A percentile compares a stretch with the other conserved stretches of the same genome.
These are phyloP conservation scores for Acipenser oxyrinchus DNA, from an alignment of 2,797 vertebrate genomes.

Conservation along the genomic window DNA sequence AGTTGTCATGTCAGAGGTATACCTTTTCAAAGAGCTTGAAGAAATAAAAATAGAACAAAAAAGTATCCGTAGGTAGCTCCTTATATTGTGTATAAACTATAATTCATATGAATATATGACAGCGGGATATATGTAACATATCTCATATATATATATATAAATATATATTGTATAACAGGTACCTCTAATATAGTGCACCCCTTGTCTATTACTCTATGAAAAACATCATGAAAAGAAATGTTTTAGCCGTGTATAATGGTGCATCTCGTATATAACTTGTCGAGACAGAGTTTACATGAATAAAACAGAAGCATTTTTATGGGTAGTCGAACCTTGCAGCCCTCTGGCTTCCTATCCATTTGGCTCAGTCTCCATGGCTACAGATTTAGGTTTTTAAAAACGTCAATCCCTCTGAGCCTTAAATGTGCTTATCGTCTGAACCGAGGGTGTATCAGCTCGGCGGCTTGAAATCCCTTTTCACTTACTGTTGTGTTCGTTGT, in stretches of 20 bases:
- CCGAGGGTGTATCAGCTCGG: background rate
- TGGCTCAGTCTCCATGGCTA: background rate
- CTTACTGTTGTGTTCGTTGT: slow-evolving; percentile 8
- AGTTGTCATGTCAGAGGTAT: too few species aligned
- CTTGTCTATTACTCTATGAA: too few species aligned
- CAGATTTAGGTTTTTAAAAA: slow-evolving; percentile 1
- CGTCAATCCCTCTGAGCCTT: slow-evolving; percentile 1
- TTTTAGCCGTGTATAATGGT: background rate
- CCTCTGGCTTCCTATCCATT: slow-evolving; percentile 3
- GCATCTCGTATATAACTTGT: too few species aligned
- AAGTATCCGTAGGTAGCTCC: too few species aligned
- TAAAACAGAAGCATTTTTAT: too few species aligned
- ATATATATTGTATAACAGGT: too few species aligned
- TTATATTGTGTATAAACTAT: too few species aligned
- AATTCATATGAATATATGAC: too few species aligned
- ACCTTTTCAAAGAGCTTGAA: too few species aligned
- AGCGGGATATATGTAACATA: background rate
- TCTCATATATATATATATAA: background rate
- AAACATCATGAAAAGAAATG: background rate
- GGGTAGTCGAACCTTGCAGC: background rate
- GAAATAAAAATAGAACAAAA: too few species aligned
- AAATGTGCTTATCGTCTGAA: slow-evolving; percentile 5
- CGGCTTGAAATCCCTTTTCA: slow-evolving; percentile 5
- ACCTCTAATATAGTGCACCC: too few species aligned
- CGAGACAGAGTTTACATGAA: too few species aligned